Conservation (phyloP, 2,888 invertebrate genomes). For the Periphyllus acericola region DNA sequence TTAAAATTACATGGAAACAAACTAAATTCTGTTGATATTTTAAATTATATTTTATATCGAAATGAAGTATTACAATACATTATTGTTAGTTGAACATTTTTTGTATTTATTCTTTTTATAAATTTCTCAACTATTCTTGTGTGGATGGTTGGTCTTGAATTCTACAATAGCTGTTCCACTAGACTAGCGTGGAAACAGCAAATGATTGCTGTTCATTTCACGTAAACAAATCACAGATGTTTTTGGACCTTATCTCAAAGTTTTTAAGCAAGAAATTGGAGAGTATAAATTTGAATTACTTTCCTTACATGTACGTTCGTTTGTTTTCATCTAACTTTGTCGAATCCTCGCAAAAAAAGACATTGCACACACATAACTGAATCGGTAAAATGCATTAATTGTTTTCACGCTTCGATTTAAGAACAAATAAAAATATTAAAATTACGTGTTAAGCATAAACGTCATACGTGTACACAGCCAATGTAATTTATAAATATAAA, state of each 20-base stretch:
- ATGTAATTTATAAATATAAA: no score
- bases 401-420: background rate
- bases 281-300: conserved; percentile 13
- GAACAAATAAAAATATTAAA: no score
- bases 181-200: background rate
- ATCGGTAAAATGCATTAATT: background rate
- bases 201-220: conserved; percentile 2
- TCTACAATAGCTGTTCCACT: background rate
- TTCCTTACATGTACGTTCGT: background rate
- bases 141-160: conserved; percentile 20
- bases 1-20: no score
- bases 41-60: no score
- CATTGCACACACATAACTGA: no score
- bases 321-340: conserved; percentile 12
- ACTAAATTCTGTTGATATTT: no score
- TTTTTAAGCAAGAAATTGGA: conserved; percentile 36
- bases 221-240: conserved; percentile 26
- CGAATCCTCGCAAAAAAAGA: background rate
- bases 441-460: no score
- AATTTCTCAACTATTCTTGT: background rate
- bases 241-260: conserved; percentile 30
- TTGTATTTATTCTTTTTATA: no score
- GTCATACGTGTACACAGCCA: no score
- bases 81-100: no score
- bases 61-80: no score